A percentile compares a stretch with the other conserved stretches of the same genome.
Evolutionary conservation across 2,113 vertebrate genomes (phyloP).

Genomic region (Rattus rattus): DNA sequence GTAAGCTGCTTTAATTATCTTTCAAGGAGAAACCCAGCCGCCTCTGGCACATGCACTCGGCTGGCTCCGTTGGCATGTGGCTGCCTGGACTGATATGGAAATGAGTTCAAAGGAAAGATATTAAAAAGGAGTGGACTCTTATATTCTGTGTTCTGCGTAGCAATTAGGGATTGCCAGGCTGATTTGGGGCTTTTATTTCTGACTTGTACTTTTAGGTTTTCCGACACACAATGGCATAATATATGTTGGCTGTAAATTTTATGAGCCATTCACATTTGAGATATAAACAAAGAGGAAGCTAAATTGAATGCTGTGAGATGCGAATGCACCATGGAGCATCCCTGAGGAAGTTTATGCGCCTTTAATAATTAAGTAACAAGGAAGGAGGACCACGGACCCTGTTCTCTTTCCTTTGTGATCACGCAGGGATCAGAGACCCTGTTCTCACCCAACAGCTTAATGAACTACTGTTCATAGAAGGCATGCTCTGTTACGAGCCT

Average conservation of each 20-base stretch:
- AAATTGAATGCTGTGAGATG: slow-evolving; percentile 56
- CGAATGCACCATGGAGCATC: slow-evolving; percentile 24
- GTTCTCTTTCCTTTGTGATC: slow-evolving; percentile 18
- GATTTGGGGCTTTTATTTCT: slow-evolving; percentile 52
- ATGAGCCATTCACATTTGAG: slow-evolving; percentile 5
- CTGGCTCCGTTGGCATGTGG: slow-evolving; percentile 34
- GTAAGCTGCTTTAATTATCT: slow-evolving; percentile 69
- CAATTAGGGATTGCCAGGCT: slow-evolving; percentile 41
- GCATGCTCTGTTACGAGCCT: background rate
- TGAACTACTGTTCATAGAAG: background rate
- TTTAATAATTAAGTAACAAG: slow-evolving; percentile 47
- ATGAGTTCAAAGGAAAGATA: slow-evolving; percentile 57
- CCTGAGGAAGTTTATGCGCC: slow-evolving; percentile 18
- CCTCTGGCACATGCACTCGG: background rate
- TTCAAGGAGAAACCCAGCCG: slow-evolving; percentile 56
- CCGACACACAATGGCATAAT: slow-evolving; percentile 2
- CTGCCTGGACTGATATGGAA: slow-evolving; percentile 42
- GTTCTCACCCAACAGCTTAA: background rate
- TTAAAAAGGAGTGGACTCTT: slow-evolving; percentile 46
- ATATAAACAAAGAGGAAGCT: slow-evolving; percentile 42
- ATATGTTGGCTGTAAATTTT: slow-evolving; percentile 50
- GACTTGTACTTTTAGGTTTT: slow-evolving; percentile 48
- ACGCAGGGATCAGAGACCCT: background rate
- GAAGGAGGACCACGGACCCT: slow-evolving; percentile 27
- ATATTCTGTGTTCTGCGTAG: slow-evolving; percentile 25